Base-by-base conservation (phyloP, 2,888 invertebrate species). In the Lordiphosa andalusiaca region DNA sequence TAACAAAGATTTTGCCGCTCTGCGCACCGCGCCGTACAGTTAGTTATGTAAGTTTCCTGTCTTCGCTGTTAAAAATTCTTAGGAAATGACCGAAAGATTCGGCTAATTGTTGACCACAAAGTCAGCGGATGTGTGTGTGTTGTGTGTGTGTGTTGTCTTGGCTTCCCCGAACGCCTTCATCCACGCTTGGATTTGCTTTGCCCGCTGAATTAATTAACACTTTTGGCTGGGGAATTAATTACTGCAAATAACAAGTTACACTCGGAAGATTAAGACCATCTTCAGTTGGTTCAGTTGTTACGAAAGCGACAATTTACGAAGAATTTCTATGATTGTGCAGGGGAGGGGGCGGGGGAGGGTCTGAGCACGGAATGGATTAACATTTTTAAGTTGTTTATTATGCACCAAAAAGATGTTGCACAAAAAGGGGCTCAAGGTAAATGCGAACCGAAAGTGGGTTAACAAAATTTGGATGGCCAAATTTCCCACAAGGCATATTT, bases 21-120 rank as follows among this genome's bases (percentile, higher is more conserved):
- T 25, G 25, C 25, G 25, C 25, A 25, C 6, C 25, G 25, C 23
- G 19, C 50, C 37, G 69, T 69, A 75, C 74, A 75, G 84, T 84
- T 77, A 75, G 84, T 84, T 77, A 77, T 77, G 84, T 74, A 77
- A 77, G 77, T 62, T 81, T 77, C 81, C 82, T 81, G 81, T 56
- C 40, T 25, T 6, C 37, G 33, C 57, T 51, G 39, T 62, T 49
- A 35, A 60, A 60, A 67, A 71, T 78, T 84, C 77, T 51, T 77
- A 46, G 63, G 59, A 78, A 78, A 77, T 77, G 61, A 53, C 57
- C 6, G 7, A 25, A 25, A 25, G 25, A 25, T 25, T 25, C 25
- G 25, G 25, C 6, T 25, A 25, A 25, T 25, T 25, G 25, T 25
- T 6, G 25, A 25, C 48, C 52, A 52, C 50, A 60, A 70, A 60